These are phyloP conservation scores for Amphimallon solstitiale DNA, from an alignment of 2,888 invertebrate species.

Conservation along the genomic window DNA sequence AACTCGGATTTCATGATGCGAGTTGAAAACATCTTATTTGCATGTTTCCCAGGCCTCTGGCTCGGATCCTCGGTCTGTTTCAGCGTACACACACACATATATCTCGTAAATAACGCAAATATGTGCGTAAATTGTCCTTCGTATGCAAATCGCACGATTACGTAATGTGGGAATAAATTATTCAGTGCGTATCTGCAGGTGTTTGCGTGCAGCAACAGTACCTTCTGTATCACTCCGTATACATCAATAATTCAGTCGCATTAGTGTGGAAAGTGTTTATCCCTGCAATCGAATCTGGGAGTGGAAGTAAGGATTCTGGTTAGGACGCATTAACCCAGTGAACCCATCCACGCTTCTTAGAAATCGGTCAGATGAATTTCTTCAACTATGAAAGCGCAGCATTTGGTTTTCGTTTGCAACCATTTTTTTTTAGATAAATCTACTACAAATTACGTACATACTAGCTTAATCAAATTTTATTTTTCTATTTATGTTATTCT, in stretches of 20 bases:
- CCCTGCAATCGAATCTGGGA: constrained; percentile 3
- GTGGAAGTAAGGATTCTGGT: constrained; percentile 14
- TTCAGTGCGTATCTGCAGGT: neutral
- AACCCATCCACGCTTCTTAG: too few species aligned
- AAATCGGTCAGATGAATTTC: too few species aligned
- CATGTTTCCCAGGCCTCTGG: constrained; percentile 1
- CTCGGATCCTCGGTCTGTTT: neutral
- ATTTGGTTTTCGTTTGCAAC: too few species aligned
- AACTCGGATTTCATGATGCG: constrained; percentile 22
- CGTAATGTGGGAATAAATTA: constrained; percentile 25
- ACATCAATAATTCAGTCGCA: constrained; percentile 28
- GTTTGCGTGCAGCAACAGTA: neutral
- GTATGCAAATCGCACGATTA: constrained; percentile 24
- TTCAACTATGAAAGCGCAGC: too few species aligned
- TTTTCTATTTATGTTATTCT: too few species aligned
- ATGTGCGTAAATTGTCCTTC: constrained; percentile 24
- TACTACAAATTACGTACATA: too few species aligned
- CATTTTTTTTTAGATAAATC: too few species aligned
- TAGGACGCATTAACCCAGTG: neutral
- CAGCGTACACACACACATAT: neutral
- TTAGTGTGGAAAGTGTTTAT: constrained; percentile 7
- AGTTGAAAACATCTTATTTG: constrained; percentile 17
- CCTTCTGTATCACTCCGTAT: constrained; percentile 28
- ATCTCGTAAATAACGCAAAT: constrained; percentile 30
- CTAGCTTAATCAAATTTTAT: too few species aligned